These are phyloP conservation scores for Vultur gryphus DNA, from an alignment of 2,797 vertebrate genomes.

Conservation along the genomic window DNA sequence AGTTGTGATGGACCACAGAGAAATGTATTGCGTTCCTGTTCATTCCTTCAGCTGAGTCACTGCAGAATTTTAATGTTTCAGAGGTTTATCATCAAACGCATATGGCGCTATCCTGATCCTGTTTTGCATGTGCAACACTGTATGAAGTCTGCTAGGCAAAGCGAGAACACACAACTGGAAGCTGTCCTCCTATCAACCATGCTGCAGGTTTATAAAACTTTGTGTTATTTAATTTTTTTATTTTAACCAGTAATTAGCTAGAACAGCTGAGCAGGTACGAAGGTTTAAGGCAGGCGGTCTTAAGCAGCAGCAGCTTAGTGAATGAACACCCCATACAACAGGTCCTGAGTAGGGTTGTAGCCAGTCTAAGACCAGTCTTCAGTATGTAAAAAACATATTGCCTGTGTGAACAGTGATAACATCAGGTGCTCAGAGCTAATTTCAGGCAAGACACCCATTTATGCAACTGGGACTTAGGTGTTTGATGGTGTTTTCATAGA, in stretches of 20 bases:
- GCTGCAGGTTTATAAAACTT: background rate
- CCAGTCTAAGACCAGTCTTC: background rate
- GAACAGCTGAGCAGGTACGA: background rate
- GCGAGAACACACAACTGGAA: background rate
- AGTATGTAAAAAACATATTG: background rate
- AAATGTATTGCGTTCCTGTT: background rate
- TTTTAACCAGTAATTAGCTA: background rate
- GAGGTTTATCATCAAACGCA: background rate
- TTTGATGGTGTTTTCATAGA: background rate
- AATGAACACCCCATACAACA: background rate
- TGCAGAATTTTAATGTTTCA: background rate
- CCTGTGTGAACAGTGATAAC: background rate
- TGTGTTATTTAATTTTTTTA: background rate
- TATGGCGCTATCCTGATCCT: background rate
- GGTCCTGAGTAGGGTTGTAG: background rate
- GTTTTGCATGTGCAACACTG: background rate
- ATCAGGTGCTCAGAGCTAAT: background rate
- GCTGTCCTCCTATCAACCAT: background rate
- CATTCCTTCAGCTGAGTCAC: background rate
- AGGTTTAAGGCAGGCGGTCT: background rate
- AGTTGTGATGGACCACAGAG: background rate
- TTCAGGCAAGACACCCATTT: background rate
- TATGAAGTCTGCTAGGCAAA: background rate
- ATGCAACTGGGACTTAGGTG: background rate
- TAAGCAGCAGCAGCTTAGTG: background rate